These are phyloP conservation scores for Siphamia tubifer DNA, from an alignment of 2,113 vertebrate species.

Conservation along the genomic window DNA sequence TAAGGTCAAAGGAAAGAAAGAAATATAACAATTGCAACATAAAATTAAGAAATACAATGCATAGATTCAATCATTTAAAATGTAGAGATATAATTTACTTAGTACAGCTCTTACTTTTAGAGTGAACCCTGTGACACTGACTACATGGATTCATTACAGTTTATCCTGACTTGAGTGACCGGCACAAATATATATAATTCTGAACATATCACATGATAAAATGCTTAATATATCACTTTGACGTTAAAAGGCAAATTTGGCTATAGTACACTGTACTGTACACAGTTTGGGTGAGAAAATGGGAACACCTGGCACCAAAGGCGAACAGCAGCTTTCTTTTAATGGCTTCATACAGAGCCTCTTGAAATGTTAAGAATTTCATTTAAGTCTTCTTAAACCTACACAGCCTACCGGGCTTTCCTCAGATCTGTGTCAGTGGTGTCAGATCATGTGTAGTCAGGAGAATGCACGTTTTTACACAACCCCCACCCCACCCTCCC, in stretches of 20 bases:
- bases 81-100: conserved; percentile 86
- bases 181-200: conserved; percentile 70
- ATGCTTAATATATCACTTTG: conserved; percentile 63
- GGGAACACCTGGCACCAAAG: conserved; percentile 62
- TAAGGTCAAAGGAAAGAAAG: conserved; percentile 84
- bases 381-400: conserved; percentile 9
- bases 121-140: conserved; percentile 64
- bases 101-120: conserved; percentile 69
- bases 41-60: conserved; percentile 90
- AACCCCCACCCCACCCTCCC: neutral
- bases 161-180: conserved; percentile 76
- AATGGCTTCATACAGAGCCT: conserved; percentile 29
- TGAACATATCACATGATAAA: conserved; percentile 65
- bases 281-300: conserved; percentile 65
- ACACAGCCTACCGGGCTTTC: neutral
- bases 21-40: conserved; percentile 74
- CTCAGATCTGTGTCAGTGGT: neutral
- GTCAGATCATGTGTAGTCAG: conserved; percentile 5
- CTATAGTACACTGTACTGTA: conserved; percentile 65
- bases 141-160: conserved; percentile 65
- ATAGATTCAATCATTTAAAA: conserved; percentile 89
- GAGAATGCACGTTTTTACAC: conserved; percentile 5
- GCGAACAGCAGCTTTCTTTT: conserved; percentile 67
- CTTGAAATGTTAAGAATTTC: conserved; percentile 48
- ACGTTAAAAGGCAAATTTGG: conserved; percentile 69